Evolutionary conservation across 2,888 invertebrate species (phyloP).

Genomic region (Invenusta paracnida): DNA sequence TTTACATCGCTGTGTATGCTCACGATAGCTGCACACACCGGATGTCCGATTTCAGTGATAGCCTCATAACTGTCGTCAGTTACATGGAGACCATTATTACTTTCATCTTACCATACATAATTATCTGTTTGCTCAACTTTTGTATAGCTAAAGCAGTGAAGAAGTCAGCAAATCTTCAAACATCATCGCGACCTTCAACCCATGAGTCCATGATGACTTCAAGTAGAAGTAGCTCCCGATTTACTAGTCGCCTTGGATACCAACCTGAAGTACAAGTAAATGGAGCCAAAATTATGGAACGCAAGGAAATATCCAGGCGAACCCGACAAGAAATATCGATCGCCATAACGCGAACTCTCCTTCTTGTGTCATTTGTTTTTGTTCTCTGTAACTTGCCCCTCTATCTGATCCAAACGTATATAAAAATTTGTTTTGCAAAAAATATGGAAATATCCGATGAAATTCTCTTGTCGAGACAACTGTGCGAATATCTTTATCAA

Average conservation of each 20-base stretch:
- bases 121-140: constrained; percentile 1
- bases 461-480: background rate
- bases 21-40: background rate
- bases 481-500: constrained; percentile 20
- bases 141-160: background rate
- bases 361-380: background rate
- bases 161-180: background rate
- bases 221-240: background rate
- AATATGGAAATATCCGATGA: background rate
- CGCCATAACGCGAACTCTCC: constrained; percentile 1
- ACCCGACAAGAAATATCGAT: constrained; percentile 13
- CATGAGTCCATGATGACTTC: background rate
- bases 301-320: background rate
- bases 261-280: background rate
- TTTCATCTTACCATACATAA: background rate
- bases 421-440: background rate
- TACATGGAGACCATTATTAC: constrained; percentile 5
- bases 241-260: background rate
- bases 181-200: background rate
- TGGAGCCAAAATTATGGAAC: no score
- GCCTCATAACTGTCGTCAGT: background rate
- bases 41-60: background rate
- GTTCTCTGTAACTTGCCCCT: constrained; percentile 8
- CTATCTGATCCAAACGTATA: background rate
- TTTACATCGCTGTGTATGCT: background rate